phyloP scores from a whole-genome alignment of 2,888 invertebrate genomes.

The Deilephila elpenor region DNA sequence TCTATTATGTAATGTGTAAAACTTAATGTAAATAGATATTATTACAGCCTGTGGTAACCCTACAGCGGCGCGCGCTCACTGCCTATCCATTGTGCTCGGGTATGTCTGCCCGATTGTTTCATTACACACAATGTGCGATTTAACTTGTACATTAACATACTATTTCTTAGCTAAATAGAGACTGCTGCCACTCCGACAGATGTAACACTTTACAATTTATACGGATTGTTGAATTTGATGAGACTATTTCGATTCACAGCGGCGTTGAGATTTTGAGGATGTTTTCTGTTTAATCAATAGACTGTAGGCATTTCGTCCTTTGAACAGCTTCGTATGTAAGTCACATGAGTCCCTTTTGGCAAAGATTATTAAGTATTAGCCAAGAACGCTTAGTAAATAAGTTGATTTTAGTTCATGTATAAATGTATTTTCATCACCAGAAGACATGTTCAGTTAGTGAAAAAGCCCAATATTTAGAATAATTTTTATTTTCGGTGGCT shows the following conservation, averaged over 20 bases:
- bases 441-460: no score
- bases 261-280: no score
- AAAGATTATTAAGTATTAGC: no score
- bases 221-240: not conserved
- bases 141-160: slow-evolving; percentile 36
- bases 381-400: no score
- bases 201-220: not conserved
- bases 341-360: no score
- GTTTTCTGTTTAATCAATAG: no score
- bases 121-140: slow-evolving; percentile 47
- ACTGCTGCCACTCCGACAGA: slow-evolving; percentile 13
- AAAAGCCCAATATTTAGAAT: no score
- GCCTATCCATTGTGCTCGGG: slow-evolving; percentile 40
- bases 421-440: no score
- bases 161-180: slow-evolving; percentile 28
- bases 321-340: no score
- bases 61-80: slow-evolving; percentile 26
- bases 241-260: not conserved
- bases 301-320: no score
- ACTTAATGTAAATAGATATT: not conserved
- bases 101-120: slow-evolving; percentile 49
- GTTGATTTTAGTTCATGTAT: no score
- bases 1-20: not conserved
- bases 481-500: no score
- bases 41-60: not conserved